Base-by-base conservation (phyloP, 2,888 invertebrate species). In the Cosmia pyralina region DNA sequence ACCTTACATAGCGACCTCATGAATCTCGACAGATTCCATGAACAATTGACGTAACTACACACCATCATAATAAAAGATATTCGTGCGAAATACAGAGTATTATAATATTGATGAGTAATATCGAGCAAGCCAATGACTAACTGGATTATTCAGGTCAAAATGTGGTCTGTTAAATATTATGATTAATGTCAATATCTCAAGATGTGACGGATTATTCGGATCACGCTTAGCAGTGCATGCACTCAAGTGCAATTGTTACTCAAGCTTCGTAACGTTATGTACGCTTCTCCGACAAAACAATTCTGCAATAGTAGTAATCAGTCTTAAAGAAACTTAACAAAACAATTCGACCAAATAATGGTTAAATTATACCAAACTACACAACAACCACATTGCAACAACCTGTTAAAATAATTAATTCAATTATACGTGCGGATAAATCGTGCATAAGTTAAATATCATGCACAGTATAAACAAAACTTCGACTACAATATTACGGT, bases 131-230 rank as follows among this genome's bases (percentile, higher is more conserved):
- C 74, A 75, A 88, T 89, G 89, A 91, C 85, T 89, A 89, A 89
- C 83, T 88, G 84, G 82, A 79, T 79, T 84, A 86, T 86, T 77
- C 84, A 80, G 88, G 88, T 88, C 73, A 88, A 91, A 92, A 91
- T 93, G 76, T 81, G 77, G 75, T 75, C 78, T 77, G 84, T 85
- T 79, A 75, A 77, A 67, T 77, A 68, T 79, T 70, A 79, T 68
- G 72, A 68, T 64, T 67, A 67, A 53, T 71, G 60, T 64, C 66
- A 79, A 69, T 59, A 70, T 73, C 28, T 69, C 57, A 58, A 11
- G 7, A 58, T 19, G 53, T 77, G 55, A 67, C 38, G 66, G 44
- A 53, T 59, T 74, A 76, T 69, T 75, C 52, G 64, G 38, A 63
- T 64, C 73, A 73, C 62, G 68, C 48, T 70, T 63, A 62, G 58